These are phyloP conservation scores for Eulemur mongoz DNA, from an alignment of 2,797 vertebrate species.

Conservation along the genomic window DNA sequence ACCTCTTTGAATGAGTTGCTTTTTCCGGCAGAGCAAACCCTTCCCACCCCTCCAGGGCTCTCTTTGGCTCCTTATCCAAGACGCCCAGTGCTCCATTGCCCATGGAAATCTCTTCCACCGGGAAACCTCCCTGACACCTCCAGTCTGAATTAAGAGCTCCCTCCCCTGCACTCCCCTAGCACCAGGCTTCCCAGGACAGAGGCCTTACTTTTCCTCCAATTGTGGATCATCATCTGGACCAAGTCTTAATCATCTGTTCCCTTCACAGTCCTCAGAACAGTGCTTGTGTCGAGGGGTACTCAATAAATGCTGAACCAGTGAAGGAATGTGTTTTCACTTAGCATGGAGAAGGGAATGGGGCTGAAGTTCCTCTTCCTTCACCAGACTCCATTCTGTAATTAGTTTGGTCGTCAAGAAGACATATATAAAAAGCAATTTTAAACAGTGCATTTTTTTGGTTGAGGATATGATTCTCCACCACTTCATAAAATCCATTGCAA, in stretches of 20 bases:
- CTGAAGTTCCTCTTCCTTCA: background rate
- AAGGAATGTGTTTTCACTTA: background rate
- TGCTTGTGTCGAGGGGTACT: rapidly evolving
- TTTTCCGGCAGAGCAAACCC: background rate
- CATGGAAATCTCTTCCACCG: too few species aligned
- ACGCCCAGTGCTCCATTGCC: too few species aligned
- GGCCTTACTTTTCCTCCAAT: background rate
- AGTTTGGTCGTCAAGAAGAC: background rate
- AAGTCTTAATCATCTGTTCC: background rate
- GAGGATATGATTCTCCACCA: background rate
- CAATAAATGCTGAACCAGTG: background rate
- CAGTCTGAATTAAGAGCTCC: background rate
- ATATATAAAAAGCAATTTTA: background rate
- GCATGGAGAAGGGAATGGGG: background rate
- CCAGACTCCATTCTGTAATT: background rate
- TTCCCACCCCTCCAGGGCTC: background rate
- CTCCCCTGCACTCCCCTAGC: background rate
- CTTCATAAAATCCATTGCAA: background rate
- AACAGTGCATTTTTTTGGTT: constrained; percentile 12
- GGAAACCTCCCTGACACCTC: background rate
- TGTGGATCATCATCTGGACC: background rate
- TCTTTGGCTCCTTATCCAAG: background rate
- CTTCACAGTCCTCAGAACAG: background rate
- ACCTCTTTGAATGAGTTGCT: background rate
- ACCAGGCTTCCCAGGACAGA: background rate